A percentile compares a stretch with the other conserved stretches of the same genome.
phyloP scores from a whole-genome alignment of 2,888 invertebrate genomes.

The Elmis aenea region DNA sequence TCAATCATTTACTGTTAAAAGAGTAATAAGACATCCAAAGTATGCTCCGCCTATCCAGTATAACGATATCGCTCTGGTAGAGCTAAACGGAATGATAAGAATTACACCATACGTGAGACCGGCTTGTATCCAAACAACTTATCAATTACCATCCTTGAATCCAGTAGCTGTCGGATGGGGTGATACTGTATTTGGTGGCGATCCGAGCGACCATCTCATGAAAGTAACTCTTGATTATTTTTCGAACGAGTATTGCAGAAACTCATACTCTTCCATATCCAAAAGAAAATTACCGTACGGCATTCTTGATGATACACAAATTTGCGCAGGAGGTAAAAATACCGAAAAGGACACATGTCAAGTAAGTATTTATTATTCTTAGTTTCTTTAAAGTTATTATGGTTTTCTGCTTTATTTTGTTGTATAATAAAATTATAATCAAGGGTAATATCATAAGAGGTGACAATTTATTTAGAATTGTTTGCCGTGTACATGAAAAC shows the following conservation, averaged over 20 bases:
- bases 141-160: no score
- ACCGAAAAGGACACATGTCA: constrained; percentile 32
- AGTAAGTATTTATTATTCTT: constrained; percentile 13
- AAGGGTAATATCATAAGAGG: no score
- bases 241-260: constrained; percentile 16
- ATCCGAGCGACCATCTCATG: constrained; percentile 18
- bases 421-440: neutral
- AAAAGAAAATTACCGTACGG: constrained; percentile 18
- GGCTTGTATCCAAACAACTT: no score
- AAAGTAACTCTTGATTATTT: constrained; percentile 23
- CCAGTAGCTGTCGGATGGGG: constrained; percentile 30
- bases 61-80: no score
- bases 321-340: constrained; percentile 30
- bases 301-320: constrained; percentile 23
- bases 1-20: no score
- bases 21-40: no score
- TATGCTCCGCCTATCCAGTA: no score
- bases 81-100: no score
- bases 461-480: no score
- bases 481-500: no score
- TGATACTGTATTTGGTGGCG: constrained; percentile 15
- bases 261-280: constrained; percentile 8
- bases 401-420: constrained; percentile 48
- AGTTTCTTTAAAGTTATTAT: constrained; percentile 48
- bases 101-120: no score